Evolutionary conservation across 2,113 vertebrate genomes (phyloP).

Genomic region (Sakesphorus luctuosus): DNA sequence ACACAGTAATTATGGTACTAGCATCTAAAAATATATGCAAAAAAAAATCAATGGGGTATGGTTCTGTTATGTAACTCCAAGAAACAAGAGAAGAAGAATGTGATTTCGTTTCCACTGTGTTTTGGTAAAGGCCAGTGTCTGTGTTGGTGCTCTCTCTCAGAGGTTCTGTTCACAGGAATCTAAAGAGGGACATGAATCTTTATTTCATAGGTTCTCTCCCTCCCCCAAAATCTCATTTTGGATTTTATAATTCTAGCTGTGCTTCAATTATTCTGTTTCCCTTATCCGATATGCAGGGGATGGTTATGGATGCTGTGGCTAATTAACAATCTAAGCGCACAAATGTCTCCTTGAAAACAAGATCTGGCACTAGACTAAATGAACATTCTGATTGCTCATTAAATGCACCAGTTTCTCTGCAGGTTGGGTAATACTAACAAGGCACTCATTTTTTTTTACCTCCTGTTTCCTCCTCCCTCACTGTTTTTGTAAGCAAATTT

Average conservation of each 20-base stretch:
- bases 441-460: neutral
- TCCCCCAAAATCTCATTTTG: neutral
- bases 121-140: neutral
- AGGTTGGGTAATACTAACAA: constrained; percentile 8
- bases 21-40: neutral
- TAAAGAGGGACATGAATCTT: neutral
- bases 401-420: constrained; percentile 32
- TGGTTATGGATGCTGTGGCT: constrained; percentile 32
- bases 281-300: constrained; percentile 5
- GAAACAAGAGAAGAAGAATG: neutral
- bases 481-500: neutral
- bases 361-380: constrained; percentile 57
- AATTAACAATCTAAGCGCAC: constrained; percentile 25
- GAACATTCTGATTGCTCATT: constrained; percentile 65
- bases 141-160: neutral
- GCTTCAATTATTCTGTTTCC: neutral
- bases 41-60: fast-evolving
- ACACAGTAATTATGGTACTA: neutral
- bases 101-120: neutral
- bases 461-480: neutral
- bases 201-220: neutral
- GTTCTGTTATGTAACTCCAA: neutral
- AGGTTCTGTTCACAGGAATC: neutral
- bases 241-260: constrained; percentile 21
- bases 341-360: constrained; percentile 60